Evolutionary conservation across 2,113 vertebrate species (phyloP).

Genomic region (Chascanopsetta lugubris): DNA sequence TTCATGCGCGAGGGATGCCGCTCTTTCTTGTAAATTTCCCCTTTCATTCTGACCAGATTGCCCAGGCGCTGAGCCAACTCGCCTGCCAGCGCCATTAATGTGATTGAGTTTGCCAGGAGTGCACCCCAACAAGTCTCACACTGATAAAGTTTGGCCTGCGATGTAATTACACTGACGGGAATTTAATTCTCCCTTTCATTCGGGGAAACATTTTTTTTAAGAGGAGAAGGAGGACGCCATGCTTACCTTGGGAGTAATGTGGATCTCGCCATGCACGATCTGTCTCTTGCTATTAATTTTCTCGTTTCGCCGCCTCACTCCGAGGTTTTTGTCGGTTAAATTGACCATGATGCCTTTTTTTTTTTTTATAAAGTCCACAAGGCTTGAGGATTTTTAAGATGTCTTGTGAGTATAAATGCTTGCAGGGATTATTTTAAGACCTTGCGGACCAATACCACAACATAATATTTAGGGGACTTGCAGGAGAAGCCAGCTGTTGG

Average conservation of each 20-base stretch:
- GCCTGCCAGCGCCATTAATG: slow-evolving; percentile 61
- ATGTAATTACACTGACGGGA: slow-evolving; percentile 60
- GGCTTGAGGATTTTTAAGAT: slow-evolving; percentile 15
- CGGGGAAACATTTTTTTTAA: slow-evolving; percentile 53
- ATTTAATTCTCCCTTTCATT: slow-evolving; percentile 58
- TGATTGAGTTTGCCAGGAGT: slow-evolving; percentile 66
- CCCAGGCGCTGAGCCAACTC: slow-evolving; percentile 57
- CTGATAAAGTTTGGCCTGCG: slow-evolving; percentile 64
- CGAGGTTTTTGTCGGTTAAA: slow-evolving; percentile 23
- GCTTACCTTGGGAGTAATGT: slow-evolving; percentile 30
- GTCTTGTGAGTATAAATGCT: slow-evolving; percentile 3
- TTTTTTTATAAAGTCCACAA: slow-evolving; percentile 7
- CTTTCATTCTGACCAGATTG: slow-evolving; percentile 64
- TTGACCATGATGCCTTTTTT: slow-evolving; percentile 6
- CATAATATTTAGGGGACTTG: slow-evolving; percentile 9
- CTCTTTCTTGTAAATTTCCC: slow-evolving; percentile 44
- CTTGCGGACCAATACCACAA: slow-evolving; percentile 1
- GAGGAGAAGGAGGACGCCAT: slow-evolving; percentile 15
- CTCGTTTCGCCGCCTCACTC: background rate
- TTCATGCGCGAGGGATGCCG: slow-evolving; percentile 35
- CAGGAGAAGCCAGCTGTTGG: too few species aligned
- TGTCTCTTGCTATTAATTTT: slow-evolving; percentile 2
- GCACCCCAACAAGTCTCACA: slow-evolving; percentile 68
- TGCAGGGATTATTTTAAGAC: slow-evolving; percentile 30
- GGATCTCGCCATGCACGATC: background rate